A percentile compares a stretch with the other conserved stretches of the same genome.
These are phyloP conservation scores for Peromyscus melanophrys DNA, from an alignment of 2,797 vertebrate genomes.

Conservation along the genomic window DNA sequence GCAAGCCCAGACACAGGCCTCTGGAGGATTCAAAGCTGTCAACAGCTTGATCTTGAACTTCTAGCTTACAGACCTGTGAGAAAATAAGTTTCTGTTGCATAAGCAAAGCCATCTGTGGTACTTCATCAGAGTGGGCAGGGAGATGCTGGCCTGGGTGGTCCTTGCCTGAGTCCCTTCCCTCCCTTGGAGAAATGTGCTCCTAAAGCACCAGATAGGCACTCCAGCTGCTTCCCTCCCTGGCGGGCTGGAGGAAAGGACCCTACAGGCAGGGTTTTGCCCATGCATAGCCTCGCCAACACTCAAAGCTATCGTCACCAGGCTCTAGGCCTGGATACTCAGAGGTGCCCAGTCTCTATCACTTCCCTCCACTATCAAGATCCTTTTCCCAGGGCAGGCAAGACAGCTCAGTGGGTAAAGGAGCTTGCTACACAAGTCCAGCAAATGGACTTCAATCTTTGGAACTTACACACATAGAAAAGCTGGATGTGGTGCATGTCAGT, in stretches of 20 bases:
- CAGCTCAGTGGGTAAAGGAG: background rate
- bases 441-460: background rate
- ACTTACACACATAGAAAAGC: background rate
- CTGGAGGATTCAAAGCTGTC: background rate
- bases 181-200: background rate
- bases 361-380: background rate
- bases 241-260: background rate
- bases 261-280: accelerated
- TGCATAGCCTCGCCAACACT: background rate
- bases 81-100: background rate
- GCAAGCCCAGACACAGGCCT: background rate
- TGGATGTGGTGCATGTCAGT: background rate
- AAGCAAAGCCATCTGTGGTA: background rate
- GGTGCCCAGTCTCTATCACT: background rate
- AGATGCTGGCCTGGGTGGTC: background rate
- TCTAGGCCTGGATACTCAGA: background rate
- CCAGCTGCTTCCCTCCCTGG: background rate
- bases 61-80: background rate
- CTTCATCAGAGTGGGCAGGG: background rate
- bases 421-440: background rate
- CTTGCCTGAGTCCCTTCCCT: background rate
- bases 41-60: background rate
- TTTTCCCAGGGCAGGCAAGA: background rate
- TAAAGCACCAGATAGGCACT: background rate
- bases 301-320: background rate